A percentile compares a stretch with the other conserved stretches of the same genome.
Conservation (phyloP, 2,888 invertebrate species). For the Polietes domitor region DNA sequence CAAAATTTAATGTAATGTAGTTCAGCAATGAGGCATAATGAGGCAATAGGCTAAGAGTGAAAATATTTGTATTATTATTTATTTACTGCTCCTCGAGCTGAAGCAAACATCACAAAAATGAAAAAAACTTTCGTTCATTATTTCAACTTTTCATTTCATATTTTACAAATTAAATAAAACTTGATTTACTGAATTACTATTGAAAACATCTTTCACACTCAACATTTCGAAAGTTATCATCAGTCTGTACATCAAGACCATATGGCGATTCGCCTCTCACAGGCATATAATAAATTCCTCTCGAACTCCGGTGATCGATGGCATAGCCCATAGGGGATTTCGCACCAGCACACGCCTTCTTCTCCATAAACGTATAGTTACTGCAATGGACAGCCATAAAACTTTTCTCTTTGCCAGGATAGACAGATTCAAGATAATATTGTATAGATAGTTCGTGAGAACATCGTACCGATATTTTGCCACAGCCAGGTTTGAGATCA, state of each 20-base stretch:
- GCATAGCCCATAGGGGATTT: slow-evolving; percentile 71
- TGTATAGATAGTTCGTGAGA: slow-evolving; percentile 76
- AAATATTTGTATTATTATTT: too few species aligned
- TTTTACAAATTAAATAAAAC: too few species aligned
- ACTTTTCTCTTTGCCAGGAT: slow-evolving; percentile 77
- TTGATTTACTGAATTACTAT: too few species aligned
- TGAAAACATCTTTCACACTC: too few species aligned
- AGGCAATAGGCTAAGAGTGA: too few species aligned
- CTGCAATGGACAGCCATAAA: slow-evolving; percentile 71
- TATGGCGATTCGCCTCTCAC: slow-evolving; percentile 68
- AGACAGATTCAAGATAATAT: slow-evolving; percentile 76
- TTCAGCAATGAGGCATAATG: too few species aligned
- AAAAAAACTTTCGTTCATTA: too few species aligned
- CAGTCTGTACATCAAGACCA: slow-evolving; percentile 61
- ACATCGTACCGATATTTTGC: slow-evolving; percentile 71
- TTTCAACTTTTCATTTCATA: too few species aligned
- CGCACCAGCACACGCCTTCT: slow-evolving; percentile 66
- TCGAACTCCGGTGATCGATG: slow-evolving; percentile 63
- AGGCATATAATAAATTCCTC: slow-evolving; percentile 72
- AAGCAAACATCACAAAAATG: too few species aligned
- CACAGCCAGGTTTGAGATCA: slow-evolving; percentile 75
- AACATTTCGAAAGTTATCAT: too few species aligned
- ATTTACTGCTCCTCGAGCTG: too few species aligned
- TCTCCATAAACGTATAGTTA: slow-evolving; percentile 64
- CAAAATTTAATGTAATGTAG: too few species aligned